Evolutionary conservation across 37 sponge, comb jelly and placozoan genomes (phyloP).

Genomic region (Ianthella basta): DNA sequence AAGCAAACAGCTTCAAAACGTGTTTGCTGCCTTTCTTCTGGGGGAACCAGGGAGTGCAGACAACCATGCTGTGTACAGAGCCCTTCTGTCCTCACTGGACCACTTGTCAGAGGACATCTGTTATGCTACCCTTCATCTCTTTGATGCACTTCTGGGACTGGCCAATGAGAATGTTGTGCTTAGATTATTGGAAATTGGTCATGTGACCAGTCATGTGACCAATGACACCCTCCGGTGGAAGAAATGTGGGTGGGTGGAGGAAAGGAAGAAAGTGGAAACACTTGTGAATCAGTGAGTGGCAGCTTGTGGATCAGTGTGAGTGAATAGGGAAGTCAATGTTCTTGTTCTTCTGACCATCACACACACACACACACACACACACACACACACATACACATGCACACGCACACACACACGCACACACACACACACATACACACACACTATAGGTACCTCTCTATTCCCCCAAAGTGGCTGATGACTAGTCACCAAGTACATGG

Average conservation of each 20-base stretch:
- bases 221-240: constrained; percentile 65
- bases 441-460: constrained; percentile 12
- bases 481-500: constrained; percentile 27
- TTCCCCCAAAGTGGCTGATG: constrained; percentile 29
- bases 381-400: too few species aligned
- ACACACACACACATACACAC: constrained; percentile 34
- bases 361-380: too few species aligned
- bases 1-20: not conserved
- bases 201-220: constrained; percentile 82
- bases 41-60: not conserved
- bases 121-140: constrained; percentile 18
- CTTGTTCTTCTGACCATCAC: too few species aligned
- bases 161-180: constrained; percentile 39
- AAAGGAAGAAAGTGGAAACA: not conserved
- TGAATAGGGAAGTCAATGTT: not conserved
- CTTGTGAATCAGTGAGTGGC: not conserved
- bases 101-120: constrained; percentile 26
- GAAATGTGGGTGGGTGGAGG: constrained; percentile 2
- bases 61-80: not conserved
- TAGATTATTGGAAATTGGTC: constrained; percentile 80
- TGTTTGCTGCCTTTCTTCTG: not conserved
- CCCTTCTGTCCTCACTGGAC: constrained; percentile 8
- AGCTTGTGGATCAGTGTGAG: not conserved
- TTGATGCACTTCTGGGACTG: constrained; percentile 46
- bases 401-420: constrained; percentile 24